A percentile compares a stretch with the other conserved stretches of the same genome.
Conservation (phyloP, 2,797 vertebrate species). For the Phataginus tetradactyla region DNA sequence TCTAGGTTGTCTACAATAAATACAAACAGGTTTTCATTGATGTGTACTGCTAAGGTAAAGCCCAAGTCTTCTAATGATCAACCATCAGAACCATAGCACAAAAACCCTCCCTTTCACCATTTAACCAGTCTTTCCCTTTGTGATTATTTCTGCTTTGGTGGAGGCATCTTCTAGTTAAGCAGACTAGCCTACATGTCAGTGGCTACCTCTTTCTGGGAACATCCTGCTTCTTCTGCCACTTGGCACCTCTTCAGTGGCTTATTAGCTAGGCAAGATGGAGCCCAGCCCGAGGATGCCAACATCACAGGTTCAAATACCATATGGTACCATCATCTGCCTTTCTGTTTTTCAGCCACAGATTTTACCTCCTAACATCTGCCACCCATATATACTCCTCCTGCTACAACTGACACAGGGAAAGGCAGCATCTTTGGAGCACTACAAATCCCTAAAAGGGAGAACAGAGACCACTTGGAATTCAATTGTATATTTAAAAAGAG, state of each 20-base stretch:
- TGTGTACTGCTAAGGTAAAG: background rate
- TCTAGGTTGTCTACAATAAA: background rate
- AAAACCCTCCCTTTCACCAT: background rate
- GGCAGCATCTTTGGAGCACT: background rate
- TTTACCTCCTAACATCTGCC: constrained; percentile 34
- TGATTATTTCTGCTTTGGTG: background rate
- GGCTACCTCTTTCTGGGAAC: background rate
- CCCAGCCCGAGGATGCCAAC: background rate
- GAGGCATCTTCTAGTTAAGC: background rate
- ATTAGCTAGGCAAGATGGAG: background rate
- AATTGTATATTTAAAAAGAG: background rate
- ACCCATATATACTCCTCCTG: background rate
- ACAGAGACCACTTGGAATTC: background rate
- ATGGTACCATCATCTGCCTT: constrained; percentile 26
- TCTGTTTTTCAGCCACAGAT: background rate
- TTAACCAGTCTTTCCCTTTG: background rate
- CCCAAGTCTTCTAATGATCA: background rate
- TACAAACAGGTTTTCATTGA: background rate
- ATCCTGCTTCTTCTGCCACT: background rate
- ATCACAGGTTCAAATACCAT: background rate
- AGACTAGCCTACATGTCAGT: background rate
- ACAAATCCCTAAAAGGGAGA: background rate
- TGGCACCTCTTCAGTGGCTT: background rate
- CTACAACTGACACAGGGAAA: background rate
- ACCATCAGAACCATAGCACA: background rate